phyloP scores from a whole-genome alignment of 92 coral and sea anemone genomes.

The Siderastrea siderea region DNA sequence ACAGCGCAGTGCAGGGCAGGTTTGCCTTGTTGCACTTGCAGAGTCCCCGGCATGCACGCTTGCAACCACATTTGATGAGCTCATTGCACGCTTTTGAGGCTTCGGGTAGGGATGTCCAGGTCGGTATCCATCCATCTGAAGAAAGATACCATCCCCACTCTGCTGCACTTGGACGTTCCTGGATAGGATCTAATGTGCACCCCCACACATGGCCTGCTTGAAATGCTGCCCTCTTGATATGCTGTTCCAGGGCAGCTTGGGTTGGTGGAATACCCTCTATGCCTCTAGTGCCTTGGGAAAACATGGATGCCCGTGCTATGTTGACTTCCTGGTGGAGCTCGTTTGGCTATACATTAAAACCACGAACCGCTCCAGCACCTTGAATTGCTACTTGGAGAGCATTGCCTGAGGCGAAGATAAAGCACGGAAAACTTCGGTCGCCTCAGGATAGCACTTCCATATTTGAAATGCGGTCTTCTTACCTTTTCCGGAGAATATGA shows the following conservation, averaged over 20 bases:
- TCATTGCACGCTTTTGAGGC: conserved; percentile 62
- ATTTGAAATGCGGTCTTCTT: conserved; percentile 65
- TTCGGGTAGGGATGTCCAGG: conserved; percentile 56
- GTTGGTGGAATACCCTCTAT: conserved; percentile 62
- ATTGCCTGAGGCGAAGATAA: conserved; percentile 22
- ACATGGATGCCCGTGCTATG: conserved; percentile 44
- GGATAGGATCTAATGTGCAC: conserved; percentile 30
- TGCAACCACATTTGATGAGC: conserved; percentile 62
- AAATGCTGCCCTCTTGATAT: conserved; percentile 53
- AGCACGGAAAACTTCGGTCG: conserved; percentile 33
- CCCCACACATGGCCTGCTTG: conserved; percentile 72
- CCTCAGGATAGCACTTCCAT: conserved; percentile 51
- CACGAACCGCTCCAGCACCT: too few relatives aligned
- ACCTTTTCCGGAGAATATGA: conserved; percentile 66
- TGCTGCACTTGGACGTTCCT: conserved; percentile 40
- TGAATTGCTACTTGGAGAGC: conserved; percentile 11
- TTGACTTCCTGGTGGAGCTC: conserved; percentile 42
- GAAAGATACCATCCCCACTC: conserved; percentile 57
- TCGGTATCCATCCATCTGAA: conserved; percentile 36
- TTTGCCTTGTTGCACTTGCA: conserved; percentile 62
- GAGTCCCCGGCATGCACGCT: conserved; percentile 41
- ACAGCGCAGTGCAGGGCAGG: conserved; percentile 70
- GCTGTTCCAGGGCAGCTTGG: conserved; percentile 49
- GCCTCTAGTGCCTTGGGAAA: conserved; percentile 54
- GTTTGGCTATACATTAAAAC: conserved; percentile 43